A percentile compares a stretch with the other conserved stretches of the same genome.
phyloP scores from a whole-genome alignment of 2,888 invertebrate genomes.

The Leptodirus hochenwartii region DNA sequence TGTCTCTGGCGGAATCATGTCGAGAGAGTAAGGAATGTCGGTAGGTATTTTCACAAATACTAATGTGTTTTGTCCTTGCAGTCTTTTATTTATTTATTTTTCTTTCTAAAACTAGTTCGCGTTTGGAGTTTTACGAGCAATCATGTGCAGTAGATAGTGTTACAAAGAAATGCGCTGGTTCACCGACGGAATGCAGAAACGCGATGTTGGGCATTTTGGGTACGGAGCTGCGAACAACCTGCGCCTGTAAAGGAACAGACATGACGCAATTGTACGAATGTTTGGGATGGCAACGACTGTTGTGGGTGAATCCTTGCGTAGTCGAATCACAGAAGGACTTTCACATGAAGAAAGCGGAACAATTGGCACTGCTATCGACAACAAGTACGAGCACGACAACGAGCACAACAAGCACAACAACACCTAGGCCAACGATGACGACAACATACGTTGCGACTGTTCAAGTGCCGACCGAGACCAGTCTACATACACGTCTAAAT shows the following conservation, averaged over 20 bases:
- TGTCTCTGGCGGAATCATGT: constrained; percentile 67
- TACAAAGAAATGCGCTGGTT: constrained; percentile 76
- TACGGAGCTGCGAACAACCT: constrained; percentile 72
- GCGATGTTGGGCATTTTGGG: constrained; percentile 79
- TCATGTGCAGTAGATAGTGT: constrained; percentile 82
- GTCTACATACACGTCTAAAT: constrained; percentile 23
- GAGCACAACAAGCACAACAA: constrained; percentile 33
- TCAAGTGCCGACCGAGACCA: constrained; percentile 21
- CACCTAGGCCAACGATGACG: constrained; percentile 29
- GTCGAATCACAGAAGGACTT: constrained; percentile 82
- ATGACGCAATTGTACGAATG: constrained; percentile 73
- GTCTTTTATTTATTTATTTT: constrained; percentile 2
- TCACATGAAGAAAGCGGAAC: constrained; percentile 42
- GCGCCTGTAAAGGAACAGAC: constrained; percentile 76
- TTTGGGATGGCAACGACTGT: constrained; percentile 72
- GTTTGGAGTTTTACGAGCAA: constrained; percentile 76
- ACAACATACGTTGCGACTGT: constrained; percentile 24
- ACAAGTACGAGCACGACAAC: constrained; percentile 28
- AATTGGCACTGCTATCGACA: constrained; percentile 30
- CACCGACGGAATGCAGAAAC: constrained; percentile 64
- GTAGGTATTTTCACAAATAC: constrained; percentile 29
- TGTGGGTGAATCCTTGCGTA: constrained; percentile 91
- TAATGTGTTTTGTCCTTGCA: not conserved
- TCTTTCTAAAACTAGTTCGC: constrained; percentile 30
- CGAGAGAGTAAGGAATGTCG: constrained; percentile 70